phyloP scores from a whole-genome alignment of 2,888 invertebrate genomes.

The Perithous albicinctus region DNA sequence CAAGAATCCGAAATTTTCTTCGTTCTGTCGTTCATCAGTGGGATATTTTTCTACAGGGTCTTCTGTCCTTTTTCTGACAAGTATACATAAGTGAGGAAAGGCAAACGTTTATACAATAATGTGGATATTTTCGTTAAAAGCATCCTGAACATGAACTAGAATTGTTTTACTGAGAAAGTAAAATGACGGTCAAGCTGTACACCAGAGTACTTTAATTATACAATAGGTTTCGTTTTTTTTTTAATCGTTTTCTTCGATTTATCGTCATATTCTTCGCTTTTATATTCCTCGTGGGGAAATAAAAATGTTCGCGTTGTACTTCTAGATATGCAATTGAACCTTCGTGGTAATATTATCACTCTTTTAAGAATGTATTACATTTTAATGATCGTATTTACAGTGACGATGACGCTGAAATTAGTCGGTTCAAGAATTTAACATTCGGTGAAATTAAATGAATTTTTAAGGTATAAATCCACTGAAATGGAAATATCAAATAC shows the following conservation, averaged over 20 bases:
- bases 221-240: not conserved
- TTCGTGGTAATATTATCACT: conserved; percentile 27
- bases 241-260: not conserved
- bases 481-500: not conserved
- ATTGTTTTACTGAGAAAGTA: conserved; percentile 19
- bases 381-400: conserved; percentile 59
- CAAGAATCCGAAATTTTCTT: conserved; percentile 7
- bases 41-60: not conserved
- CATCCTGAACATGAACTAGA: conserved; percentile 18
- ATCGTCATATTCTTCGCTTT: conserved; percentile 5
- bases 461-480: not conserved
- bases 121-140: conserved; percentile 28
- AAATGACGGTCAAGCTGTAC: conserved; percentile 54
- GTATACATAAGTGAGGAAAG: not conserved
- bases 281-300: not conserved
- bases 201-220: conserved; percentile 64
- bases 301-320: not conserved
- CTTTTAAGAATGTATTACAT: conserved; percentile 34
- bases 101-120: conserved; percentile 37
- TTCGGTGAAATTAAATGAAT: conserved; percentile 2
- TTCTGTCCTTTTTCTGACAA: not conserved
- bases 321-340: conserved; percentile 15
- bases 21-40: not conserved
- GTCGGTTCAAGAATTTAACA: not conserved
- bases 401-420: conserved; percentile 38